These are phyloP conservation scores for Brachionus paranguensis DNA, from an alignment of 1,140 invertebrate species.

Conservation along the genomic window DNA sequence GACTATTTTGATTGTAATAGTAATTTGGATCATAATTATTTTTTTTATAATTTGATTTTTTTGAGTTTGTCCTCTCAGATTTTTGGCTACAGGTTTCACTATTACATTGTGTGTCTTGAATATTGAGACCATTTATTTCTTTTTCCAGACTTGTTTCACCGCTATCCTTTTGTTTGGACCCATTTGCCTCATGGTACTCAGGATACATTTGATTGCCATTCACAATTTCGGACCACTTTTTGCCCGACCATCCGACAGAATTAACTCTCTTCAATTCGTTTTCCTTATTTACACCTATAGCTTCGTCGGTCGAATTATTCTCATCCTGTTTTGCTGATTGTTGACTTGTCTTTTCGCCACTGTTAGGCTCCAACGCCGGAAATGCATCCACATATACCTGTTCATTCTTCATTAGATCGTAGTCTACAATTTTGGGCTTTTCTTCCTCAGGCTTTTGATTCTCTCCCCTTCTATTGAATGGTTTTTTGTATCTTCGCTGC, in stretches of 20 bases:
- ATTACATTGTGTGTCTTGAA: neutral
- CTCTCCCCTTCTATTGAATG: neutral
- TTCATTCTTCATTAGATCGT: neutral
- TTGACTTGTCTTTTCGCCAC: neutral
- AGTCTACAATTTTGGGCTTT: neutral
- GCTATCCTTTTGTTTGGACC: neutral
- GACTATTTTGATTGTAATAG: slow-evolving; percentile 2
- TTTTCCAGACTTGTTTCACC: neutral
- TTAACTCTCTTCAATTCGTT: neutral
- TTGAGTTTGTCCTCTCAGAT: neutral
- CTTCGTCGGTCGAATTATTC: neutral
- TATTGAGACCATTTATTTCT: neutral
- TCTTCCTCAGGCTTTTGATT: neutral
- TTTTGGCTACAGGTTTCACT: neutral
- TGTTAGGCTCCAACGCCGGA: neutral
- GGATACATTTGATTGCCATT: neutral
- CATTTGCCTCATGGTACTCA: neutral
- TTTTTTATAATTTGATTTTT: slow-evolving; percentile 14
- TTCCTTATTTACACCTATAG: neutral
- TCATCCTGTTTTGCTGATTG: neutral
- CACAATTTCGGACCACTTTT: slow-evolving; percentile 27
- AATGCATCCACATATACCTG: neutral
- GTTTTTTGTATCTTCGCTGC: neutral
- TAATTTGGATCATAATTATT: neutral
- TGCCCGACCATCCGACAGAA: neutral